A percentile compares a stretch with the other conserved stretches of the same genome.
Evolutionary conservation across 2,888 invertebrate species (phyloP).

Genomic region (Blomia tropicalis): DNA sequence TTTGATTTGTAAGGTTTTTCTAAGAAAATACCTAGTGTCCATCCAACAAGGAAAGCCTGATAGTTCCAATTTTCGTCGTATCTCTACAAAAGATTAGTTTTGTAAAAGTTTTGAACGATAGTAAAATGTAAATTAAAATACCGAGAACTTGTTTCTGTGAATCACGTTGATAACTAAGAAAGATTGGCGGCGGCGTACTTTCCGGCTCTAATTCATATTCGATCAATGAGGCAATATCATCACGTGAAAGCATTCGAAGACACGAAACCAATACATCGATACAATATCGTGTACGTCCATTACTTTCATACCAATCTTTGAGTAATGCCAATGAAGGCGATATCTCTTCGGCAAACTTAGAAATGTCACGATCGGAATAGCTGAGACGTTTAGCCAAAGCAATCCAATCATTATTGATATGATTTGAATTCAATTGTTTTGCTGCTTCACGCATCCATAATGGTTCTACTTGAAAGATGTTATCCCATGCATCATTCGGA

Average conservation of each 20-base stretch:
- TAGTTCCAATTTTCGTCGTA: constrained; percentile 36
- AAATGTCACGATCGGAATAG: constrained; percentile 36
- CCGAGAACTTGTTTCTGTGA: constrained; percentile 35
- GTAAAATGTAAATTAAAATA: neutral
- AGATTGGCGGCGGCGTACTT: constrained; percentile 34
- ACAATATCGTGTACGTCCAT: constrained; percentile 37
- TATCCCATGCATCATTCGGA: constrained; percentile 20
- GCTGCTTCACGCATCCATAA: constrained; percentile 37
- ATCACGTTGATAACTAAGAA: constrained; percentile 40
- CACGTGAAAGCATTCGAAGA: constrained; percentile 35
- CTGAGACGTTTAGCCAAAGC: constrained; percentile 36
- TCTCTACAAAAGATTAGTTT: constrained; percentile 21
- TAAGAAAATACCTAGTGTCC: constrained; percentile 32
- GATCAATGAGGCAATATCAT: constrained; percentile 29
- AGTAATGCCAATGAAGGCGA: constrained; percentile 37
- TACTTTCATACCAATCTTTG: constrained; percentile 37
- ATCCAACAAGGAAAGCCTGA: constrained; percentile 39
- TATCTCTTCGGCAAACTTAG: constrained; percentile 35
- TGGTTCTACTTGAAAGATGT: constrained; percentile 32
- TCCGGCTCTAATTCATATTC: constrained; percentile 29
- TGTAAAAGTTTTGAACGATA: neutral
- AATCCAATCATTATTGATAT: constrained; percentile 37
- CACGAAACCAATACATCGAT: constrained; percentile 37
- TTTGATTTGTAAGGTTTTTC: neutral
- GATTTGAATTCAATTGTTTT: constrained; percentile 36